These are phyloP conservation scores for Nymphalis urticae DNA, from an alignment of 2,888 invertebrate species.

Conservation along the genomic window DNA sequence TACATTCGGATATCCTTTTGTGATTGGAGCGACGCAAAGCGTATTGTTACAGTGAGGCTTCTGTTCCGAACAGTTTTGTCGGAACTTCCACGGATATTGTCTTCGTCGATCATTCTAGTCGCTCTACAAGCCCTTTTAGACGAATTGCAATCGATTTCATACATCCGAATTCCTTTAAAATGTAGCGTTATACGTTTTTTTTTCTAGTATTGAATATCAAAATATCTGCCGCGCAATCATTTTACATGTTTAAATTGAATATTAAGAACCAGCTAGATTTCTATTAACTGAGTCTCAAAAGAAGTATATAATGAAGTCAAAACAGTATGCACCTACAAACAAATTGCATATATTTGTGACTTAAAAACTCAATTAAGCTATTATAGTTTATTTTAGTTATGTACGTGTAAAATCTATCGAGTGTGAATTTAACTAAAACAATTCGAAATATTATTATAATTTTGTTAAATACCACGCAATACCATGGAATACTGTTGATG, in stretches of 20 bases:
- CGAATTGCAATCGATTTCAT: conserved; percentile 21
- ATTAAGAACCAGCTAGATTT: too few relatives aligned
- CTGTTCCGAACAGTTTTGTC: conserved; percentile 65
- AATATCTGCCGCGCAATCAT: too few relatives aligned
- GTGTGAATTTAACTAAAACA: neutral
- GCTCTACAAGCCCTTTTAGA: conserved; percentile 23
- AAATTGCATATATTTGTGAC: too few relatives aligned
- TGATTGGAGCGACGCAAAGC: conserved; percentile 76
- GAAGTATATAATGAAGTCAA: too few relatives aligned
- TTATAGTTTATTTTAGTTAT: too few relatives aligned
- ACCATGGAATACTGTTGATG: too few relatives aligned
- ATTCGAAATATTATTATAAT: neutral
- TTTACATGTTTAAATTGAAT: too few relatives aligned
- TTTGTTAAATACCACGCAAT: too few relatives aligned
- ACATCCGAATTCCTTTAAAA: neutral
- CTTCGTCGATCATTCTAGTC: conserved; percentile 45
- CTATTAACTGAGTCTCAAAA: too few relatives aligned
- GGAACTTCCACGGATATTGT: conserved; percentile 60
- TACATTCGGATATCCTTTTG: conserved; percentile 76
- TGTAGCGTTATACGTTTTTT: neutral
- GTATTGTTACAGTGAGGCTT: conserved; percentile 70
- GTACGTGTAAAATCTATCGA: neutral
- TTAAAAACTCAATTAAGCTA: too few relatives aligned
- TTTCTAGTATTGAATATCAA: too few relatives aligned
- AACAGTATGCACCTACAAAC: too few relatives aligned